These are phyloP conservation scores for Drosophila kikkawai DNA, from an alignment of 1,140 invertebrate genomes.

Conservation along the genomic window DNA sequence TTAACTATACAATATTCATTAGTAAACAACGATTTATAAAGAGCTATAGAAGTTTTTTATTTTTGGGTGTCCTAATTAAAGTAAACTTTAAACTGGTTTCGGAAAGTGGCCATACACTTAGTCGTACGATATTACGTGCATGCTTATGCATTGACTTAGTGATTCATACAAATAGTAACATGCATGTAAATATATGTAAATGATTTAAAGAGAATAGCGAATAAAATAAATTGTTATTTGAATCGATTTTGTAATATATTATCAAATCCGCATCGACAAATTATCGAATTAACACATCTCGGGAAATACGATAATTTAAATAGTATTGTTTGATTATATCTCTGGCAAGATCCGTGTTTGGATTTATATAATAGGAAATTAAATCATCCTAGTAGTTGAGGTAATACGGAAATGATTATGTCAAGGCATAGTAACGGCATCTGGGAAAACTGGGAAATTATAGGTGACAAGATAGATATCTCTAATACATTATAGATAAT, in stretches of 20 bases:
- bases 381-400: background rate
- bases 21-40: background rate
- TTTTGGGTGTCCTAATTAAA: background rate
- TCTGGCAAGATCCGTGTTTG: background rate
- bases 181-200: background rate
- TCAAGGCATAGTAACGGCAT: background rate
- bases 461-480: background rate
- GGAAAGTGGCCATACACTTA: background rate
- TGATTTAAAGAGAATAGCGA: background rate
- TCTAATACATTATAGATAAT: background rate
- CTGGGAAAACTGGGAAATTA: background rate
- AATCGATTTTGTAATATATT: constrained; percentile 9
- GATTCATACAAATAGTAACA: background rate
- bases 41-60: background rate
- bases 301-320: background rate
- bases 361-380: constrained; percentile 10
- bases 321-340: background rate
- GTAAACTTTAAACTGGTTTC: background rate
- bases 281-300: constrained; percentile 1
- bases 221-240: constrained; percentile 1
- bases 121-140: background rate
- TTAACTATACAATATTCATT: background rate
- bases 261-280: background rate
- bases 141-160: background rate
- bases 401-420: background rate